phyloP scores from a whole-genome alignment of 1,140 invertebrate species.

The Cepaea nemoralis region DNA sequence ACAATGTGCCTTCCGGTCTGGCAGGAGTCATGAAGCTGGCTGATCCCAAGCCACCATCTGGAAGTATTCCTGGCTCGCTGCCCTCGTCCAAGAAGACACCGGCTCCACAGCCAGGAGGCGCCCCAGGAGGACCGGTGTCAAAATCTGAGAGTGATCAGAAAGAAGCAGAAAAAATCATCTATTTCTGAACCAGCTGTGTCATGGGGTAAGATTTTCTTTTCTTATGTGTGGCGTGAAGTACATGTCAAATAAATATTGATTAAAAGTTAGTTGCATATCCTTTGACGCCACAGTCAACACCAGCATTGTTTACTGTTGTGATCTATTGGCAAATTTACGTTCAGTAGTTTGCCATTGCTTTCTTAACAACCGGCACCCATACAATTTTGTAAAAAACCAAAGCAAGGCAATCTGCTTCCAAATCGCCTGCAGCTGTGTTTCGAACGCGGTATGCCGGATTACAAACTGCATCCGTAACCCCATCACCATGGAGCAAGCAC shows the following conservation, averaged over 20 bases:
- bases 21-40: slow-evolving; percentile 58
- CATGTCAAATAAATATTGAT: too few relatives aligned
- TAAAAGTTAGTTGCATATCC: not conserved
- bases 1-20: slow-evolving; percentile 47
- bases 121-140: slow-evolving; percentile 23
- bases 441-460: too few relatives aligned
- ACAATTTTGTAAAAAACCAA: too few relatives aligned
- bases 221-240: too few relatives aligned
- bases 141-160: slow-evolving; percentile 3
- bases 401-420: too few relatives aligned
- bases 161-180: slow-evolving; percentile 40
- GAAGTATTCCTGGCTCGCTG: not conserved
- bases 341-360: not conserved
- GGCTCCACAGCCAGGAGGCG: not conserved
- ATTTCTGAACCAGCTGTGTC: slow-evolving; percentile 44
- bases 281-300: not conserved
- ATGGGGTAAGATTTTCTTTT: not conserved
- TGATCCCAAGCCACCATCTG: slow-evolving; percentile 41
- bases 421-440: too few relatives aligned
- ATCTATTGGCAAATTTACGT: not conserved
- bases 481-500: too few relatives aligned
- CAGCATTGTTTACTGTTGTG: not conserved
- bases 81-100: not conserved
- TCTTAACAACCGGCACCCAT: not conserved
- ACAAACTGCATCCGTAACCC: too few relatives aligned